A percentile compares a stretch with the other conserved stretches of the same genome.
phyloP scores from a whole-genome alignment of 2,888 invertebrate genomes.

The Eupithecia insigniata region DNA sequence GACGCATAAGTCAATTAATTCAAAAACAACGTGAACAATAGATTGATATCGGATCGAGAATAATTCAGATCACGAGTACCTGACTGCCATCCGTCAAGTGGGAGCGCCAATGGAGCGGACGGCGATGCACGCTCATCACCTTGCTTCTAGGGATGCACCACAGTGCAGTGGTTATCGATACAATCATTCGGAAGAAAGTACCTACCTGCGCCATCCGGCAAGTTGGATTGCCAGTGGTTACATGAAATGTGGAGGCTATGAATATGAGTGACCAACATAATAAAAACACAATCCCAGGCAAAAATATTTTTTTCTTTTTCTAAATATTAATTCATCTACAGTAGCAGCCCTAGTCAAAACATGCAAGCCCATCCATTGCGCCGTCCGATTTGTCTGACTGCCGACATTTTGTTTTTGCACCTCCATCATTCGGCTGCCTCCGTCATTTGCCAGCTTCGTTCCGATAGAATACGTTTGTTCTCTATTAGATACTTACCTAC shows the following conservation, averaged over 20 bases:
- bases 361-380: conserved; percentile 51
- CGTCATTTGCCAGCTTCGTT: conserved; percentile 33
- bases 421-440: conserved; percentile 55
- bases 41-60: conserved; percentile 30
- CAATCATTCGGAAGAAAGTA: conserved; percentile 23
- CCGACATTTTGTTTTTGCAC: conserved; percentile 53
- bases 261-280: too few relatives aligned
- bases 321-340: not conserved
- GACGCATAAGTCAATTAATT: conserved; percentile 18
- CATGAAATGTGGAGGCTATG: too few relatives aligned
- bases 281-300: not conserved
- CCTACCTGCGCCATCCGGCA: conserved; percentile 46
- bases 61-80: conserved; percentile 32
- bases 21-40: conserved; percentile 23
- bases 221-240: conserved; percentile 37
- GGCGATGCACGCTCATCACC: conserved; percentile 46
- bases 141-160: conserved; percentile 39
- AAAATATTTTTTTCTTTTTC: not conserved
- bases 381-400: conserved; percentile 50
- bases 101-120: conserved; percentile 43
- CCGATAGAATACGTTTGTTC: conserved; percentile 26
- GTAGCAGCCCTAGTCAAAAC: conserved; percentile 35
- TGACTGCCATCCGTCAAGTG: conserved; percentile 46
- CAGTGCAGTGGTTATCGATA: conserved; percentile 15
- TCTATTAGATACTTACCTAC: not conserved